Conservation (phyloP, 92 coral and sea anemone genomes). For the Metridium senile region DNA sequence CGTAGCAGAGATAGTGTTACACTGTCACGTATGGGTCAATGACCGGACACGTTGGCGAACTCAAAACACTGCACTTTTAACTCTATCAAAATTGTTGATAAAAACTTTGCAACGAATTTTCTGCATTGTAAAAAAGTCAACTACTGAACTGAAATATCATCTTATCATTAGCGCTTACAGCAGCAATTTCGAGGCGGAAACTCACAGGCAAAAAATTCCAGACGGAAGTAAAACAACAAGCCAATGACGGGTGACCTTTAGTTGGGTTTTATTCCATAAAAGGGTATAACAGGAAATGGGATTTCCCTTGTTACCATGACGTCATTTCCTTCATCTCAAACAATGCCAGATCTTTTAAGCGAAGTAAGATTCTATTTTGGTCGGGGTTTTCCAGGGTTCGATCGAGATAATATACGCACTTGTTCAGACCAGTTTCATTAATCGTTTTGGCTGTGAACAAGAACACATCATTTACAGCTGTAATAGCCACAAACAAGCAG, state of each 20-base stretch:
- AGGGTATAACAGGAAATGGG: constrained; percentile 43
- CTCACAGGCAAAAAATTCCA: constrained; percentile 10
- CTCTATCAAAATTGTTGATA: neutral
- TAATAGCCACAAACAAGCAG: neutral
- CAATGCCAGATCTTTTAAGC: constrained; percentile 26
- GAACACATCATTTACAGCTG: constrained; percentile 6
- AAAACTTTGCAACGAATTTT: neutral
- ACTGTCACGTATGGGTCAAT: neutral
- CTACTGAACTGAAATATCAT: neutral
- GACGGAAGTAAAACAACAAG: constrained; percentile 13
- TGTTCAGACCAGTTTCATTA: constrained; percentile 13
- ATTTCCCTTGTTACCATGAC: constrained; percentile 39
- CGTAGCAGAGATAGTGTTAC: neutral
- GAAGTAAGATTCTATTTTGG: constrained; percentile 30
- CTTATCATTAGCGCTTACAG: neutral
- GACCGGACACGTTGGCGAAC: too few species aligned
- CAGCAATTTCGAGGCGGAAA: neutral
- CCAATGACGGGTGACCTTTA: constrained; percentile 26
- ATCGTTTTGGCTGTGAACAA: constrained; percentile 2
- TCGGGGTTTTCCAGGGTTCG: constrained; percentile 23
- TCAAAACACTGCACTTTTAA: neutral
- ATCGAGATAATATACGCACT: constrained; percentile 13
- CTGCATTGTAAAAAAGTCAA: neutral
- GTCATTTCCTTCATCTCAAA: constrained; percentile 36
- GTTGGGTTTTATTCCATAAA: constrained; percentile 7